These are phyloP conservation scores for Heliconius hewitsoni DNA, from an alignment of 1,140 invertebrate genomes.

Conservation along the genomic window DNA sequence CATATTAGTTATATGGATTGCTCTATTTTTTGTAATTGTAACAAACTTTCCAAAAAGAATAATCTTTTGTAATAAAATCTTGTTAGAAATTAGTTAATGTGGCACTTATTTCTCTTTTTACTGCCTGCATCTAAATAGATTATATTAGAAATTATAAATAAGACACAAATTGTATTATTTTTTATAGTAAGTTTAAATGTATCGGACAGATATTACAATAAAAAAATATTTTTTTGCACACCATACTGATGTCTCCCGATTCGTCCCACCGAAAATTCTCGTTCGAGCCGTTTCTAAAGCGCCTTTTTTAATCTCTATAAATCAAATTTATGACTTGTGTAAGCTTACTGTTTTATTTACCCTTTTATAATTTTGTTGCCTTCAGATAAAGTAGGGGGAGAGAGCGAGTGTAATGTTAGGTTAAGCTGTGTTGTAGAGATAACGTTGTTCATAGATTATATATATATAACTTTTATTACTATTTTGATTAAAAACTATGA, in stretches of 20 bases:
- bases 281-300: slow-evolving; percentile 80
- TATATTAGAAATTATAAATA: no score
- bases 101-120: no score
- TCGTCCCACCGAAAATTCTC: slow-evolving; percentile 79
- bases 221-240: slow-evolving; percentile 40
- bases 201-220: background rate
- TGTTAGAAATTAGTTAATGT: no score
- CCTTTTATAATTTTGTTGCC: slow-evolving; percentile 79
- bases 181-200: background rate
- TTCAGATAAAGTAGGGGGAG: slow-evolving; percentile 43
- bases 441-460: background rate
- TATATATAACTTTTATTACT: background rate
- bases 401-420: slow-evolving; percentile 30
- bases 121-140: no score
- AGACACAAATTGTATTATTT: no score
- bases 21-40: no score
- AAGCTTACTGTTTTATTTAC: slow-evolving; percentile 81
- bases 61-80: no score
- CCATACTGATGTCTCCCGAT: slow-evolving; percentile 73
- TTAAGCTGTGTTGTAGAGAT: slow-evolving; percentile 9
- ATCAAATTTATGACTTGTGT: slow-evolving; percentile 82
- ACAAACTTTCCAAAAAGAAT: no score
- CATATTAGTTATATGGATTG: no score
- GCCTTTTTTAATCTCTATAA: slow-evolving; percentile 82
- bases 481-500: no score